phyloP scores from a whole-genome alignment of 2,888 invertebrate species.

The Galerucella calmariensis region DNA sequence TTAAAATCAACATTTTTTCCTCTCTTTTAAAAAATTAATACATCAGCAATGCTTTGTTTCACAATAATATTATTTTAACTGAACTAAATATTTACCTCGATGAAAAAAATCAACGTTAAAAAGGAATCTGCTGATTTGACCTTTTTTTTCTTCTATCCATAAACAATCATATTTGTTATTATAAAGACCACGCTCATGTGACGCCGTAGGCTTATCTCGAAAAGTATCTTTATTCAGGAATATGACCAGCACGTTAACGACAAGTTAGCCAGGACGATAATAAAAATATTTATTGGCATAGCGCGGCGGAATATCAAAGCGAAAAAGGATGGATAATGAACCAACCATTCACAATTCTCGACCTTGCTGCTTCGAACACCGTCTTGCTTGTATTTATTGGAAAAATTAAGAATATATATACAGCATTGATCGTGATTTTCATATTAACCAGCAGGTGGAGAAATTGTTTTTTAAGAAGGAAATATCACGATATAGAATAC shows the following conservation, averaged over 20 bases:
- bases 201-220: constrained; percentile 11
- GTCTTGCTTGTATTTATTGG: constrained; percentile 16
- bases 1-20: neutral
- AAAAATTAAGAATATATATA: constrained; percentile 7
- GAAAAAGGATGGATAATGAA: constrained; percentile 29
- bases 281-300: constrained; percentile 34
- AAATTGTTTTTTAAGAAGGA: neutral
- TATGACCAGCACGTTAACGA: constrained; percentile 11
- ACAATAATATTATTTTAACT: neutral
- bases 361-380: constrained; percentile 27
- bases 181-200: neutral
- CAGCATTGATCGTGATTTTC: neutral
- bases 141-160: neutral
- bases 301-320: constrained; percentile 32
- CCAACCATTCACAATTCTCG: constrained; percentile 19
- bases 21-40: neutral
- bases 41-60: constrained; percentile 2
- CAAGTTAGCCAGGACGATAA: constrained; percentile 19
- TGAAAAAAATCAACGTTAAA: neutral
- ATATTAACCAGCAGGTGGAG: constrained; percentile 5
- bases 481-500: neutral
- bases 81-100: neutral
- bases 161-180: constrained; percentile 8
- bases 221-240: constrained; percentile 5
- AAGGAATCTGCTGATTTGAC: neutral